Evolutionary conservation across 2,113 vertebrate species (phyloP), one percentile per base, ranked within the genome.

Genomic region (Gambusia holbrooki): DNA sequence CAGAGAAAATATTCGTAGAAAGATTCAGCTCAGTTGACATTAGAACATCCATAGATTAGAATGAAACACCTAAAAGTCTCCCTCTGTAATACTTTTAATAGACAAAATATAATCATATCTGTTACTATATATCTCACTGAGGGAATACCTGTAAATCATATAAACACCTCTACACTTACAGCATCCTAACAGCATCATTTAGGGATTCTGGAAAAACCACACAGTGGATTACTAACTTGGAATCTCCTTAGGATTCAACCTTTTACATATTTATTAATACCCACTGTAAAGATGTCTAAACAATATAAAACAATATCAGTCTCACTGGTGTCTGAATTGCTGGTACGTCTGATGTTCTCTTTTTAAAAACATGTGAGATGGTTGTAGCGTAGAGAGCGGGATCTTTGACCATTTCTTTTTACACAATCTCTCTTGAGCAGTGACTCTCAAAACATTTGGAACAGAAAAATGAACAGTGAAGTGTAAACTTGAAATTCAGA

Each of bases 91-190:
- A 48, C 17, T 48, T 48, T 48, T 17, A 48, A 19, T 73, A 10
- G 51, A 29, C 28, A n/a, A 62, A 48, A 85, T 1, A 6, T 77
- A 73, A 80, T 30, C 8, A 40, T 25, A 77, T 9, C 13, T 66
- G 35, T 66, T 66, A 37, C 70, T 37, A 10, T 62, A 15, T 66
- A 19, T 4, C 25, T 69, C 12, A 7, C 54, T 81, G 58, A 30
- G 30, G 72, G 51, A 71, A 83, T 42, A 42, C 13, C 40, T 15
- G 13, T 42, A 42, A 42, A 42, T 42, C 32, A 81, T 86, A 73
- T 69, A 68, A 61, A 66, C 30, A 70, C 76, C 30, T 2, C 45
- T 66, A 25, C 27, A 28, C 66, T 81, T 17, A 7, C 42, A 42
- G 5, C 48, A 35, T 35, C 9, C 2, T 10, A 10, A 35, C 35